Evolutionary conservation across 2,888 invertebrate species (phyloP).

Genomic region (Incurvaria masculella): DNA sequence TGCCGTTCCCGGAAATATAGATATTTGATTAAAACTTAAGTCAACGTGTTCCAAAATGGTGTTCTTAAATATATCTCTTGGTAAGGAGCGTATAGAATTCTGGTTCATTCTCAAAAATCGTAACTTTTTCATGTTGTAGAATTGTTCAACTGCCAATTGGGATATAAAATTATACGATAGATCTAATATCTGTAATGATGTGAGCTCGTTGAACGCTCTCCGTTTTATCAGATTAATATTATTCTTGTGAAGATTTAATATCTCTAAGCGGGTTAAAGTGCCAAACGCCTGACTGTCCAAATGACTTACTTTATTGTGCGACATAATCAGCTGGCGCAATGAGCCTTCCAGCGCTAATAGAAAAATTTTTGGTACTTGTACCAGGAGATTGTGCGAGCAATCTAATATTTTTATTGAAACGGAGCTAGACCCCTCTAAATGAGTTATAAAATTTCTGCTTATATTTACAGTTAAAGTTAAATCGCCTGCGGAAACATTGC

Average conservation of each 20-base stretch:
- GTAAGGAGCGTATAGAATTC: constrained; percentile 70
- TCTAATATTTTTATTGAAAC: constrained; percentile 68
- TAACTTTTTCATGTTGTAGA: constrained; percentile 70
- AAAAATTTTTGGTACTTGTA: constrained; percentile 62
- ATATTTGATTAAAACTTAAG: constrained; percentile 73
- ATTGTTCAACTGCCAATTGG: constrained; percentile 76
- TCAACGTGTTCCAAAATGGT: constrained; percentile 79
- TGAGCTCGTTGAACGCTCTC: constrained; percentile 73
- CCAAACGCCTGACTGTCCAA: constrained; percentile 75
- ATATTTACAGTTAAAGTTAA: constrained; percentile 71
- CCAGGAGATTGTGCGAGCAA: constrained; percentile 65
- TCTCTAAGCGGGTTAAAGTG: constrained; percentile 66
- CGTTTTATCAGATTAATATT: constrained; percentile 68
- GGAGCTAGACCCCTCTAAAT: constrained; percentile 39
- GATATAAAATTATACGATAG: constrained; percentile 73
- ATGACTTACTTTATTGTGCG: constrained; percentile 68
- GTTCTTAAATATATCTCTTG: constrained; percentile 75
- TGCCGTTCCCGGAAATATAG: constrained; percentile 75
- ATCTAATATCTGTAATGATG: constrained; percentile 74
- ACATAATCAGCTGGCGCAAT: constrained; percentile 66
- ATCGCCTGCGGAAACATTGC: constrained; percentile 63
- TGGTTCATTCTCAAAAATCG: constrained; percentile 69
- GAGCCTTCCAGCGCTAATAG: constrained; percentile 62
- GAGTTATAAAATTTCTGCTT: constrained; percentile 64
- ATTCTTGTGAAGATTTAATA: constrained; percentile 71